Evolutionary conservation across 2,888 invertebrate species (phyloP).

Genomic region (Hyles lineata): DNA sequence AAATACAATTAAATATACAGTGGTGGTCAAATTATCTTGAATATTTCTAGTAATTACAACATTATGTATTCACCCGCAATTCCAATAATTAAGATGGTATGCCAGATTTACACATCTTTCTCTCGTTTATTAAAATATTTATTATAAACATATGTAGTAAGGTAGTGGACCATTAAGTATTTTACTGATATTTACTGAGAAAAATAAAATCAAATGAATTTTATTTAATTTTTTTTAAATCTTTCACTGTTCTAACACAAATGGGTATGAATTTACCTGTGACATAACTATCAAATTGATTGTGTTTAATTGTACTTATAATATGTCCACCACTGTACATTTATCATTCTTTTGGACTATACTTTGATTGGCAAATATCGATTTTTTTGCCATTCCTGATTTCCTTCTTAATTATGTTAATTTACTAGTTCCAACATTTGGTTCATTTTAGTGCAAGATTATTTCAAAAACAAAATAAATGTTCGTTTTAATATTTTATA

Average conservation of each 20-base stretch:
- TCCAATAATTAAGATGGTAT: background rate
- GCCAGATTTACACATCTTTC: background rate
- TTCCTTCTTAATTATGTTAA: background rate
- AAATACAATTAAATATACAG: background rate
- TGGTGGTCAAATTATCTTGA: background rate
- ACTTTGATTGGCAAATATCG: background rate
- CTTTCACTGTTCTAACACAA: no score
- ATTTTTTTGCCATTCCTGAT: background rate
- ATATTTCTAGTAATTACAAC: background rate
- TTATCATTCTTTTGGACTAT: background rate
- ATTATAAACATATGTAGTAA: no score
- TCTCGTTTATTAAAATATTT: no score
- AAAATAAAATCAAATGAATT: no score
- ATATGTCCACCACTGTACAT: slow-evolving; percentile 2
- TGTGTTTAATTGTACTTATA: background rate
- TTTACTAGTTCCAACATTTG: background rate
- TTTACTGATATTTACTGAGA: no score
- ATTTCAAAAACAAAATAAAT: background rate
- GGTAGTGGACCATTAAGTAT: no score
- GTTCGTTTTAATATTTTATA: background rate
- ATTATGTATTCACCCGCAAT: no score
- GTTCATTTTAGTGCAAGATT: background rate
- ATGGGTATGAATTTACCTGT: no score
- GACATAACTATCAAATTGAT: no score
- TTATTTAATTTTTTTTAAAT: no score